Base-by-base conservation (phyloP, 1,140 invertebrate species). In the Trichoplusia ni region DNA sequence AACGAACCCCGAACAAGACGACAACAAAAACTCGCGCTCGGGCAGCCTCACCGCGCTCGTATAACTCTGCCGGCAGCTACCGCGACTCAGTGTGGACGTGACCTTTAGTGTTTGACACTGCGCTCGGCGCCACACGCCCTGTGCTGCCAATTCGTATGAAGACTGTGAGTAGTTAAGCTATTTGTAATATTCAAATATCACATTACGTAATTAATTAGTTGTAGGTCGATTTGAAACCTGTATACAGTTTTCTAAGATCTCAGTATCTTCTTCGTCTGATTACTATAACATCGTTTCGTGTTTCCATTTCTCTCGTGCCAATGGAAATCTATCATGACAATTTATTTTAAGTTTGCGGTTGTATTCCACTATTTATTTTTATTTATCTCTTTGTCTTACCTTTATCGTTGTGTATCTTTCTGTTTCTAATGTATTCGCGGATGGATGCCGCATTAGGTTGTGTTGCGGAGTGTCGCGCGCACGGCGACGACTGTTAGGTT, bases 181-280 rank as follows among this genome's bases (percentile, higher is more conserved):
- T 69, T 69, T 69, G 62, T 77, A 71, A 70, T 66, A 71, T 46
- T 58, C 51, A 71, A 67, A 67, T 75, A 77, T 80, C 74, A 79
- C 81, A 81, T 71, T 67, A 73, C 37, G 47, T 74, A 69, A 53
- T 66, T 61, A 73, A 69, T n/a, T n/a, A n/a, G 60, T 51, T 58
- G 51, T 78, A 81, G 31, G 67, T 64, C 46, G 58, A 73, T 73
- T 72, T 67, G 76, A 81, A 84, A 70, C 76, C 73, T 86, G 73
- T 84, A 79, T 79, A 82, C 77, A 81, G 81, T 88, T 86, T 85
- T 84, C 86, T 79, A 77, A 82, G 82, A 86, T 87, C 82, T 87
- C 83, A 82, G 69, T 67, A 74, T 82, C 71, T 78, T 78, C 67
- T 73, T 54, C 73, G 60, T 72, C 68, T 54, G 69, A 69, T 61